Percentiles rank a stretch among this genome's conserved stretches.
These are phyloP conservation scores for Orycteropus afer DNA, from an alignment of 2,113 vertebrate species.

Conservation along the genomic window DNA sequence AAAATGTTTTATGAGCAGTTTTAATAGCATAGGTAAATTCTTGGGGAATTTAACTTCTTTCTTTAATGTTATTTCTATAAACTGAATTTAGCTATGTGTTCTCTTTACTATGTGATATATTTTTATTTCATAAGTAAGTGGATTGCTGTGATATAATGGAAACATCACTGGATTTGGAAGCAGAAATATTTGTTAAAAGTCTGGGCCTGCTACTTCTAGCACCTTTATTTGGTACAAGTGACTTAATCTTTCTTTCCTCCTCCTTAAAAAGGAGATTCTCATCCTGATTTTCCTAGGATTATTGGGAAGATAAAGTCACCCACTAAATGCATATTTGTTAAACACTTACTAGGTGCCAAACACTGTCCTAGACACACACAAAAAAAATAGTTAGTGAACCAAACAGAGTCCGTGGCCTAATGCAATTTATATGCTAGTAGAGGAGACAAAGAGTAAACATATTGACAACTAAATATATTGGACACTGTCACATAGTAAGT, in stretches of 20 bases:
- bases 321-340: not conserved
- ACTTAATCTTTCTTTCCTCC: not conserved
- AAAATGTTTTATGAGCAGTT: not conserved
- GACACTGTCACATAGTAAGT: not conserved
- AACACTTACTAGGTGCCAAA: not conserved
- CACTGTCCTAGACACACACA: not conserved
- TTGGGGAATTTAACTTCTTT: not conserved
- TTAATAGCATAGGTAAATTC: constrained; percentile 61
- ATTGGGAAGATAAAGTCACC: not conserved
- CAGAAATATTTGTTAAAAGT: constrained; percentile 17
- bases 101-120: not conserved
- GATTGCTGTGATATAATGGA: not conserved
- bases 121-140: not conserved
- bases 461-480: not conserved
- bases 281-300: not conserved
- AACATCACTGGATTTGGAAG: not conserved
- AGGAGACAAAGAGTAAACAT: not conserved
- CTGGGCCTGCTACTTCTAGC: not conserved
- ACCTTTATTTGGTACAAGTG: not conserved
- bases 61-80: not conserved
- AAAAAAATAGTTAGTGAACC: not conserved
- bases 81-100: not conserved
- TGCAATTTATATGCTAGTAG: not conserved
- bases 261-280: not conserved
- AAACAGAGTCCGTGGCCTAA: not conserved